A percentile compares a stretch with the other conserved stretches of the same genome.
Conservation (phyloP, 2,113 vertebrate species). For the Lepus americanus region DNA sequence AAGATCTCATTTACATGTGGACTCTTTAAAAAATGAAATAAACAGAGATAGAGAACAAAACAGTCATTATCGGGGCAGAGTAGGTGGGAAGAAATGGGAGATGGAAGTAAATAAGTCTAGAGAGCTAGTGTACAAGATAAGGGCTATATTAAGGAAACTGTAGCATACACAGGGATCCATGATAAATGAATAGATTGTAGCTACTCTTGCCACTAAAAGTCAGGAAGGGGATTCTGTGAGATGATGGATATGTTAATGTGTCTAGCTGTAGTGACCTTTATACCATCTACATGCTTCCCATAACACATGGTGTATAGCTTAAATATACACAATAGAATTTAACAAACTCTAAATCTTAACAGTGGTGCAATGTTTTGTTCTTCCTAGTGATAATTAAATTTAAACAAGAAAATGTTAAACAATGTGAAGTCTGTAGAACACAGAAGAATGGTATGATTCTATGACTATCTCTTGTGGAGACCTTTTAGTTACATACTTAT, state of each 20-base stretch:
- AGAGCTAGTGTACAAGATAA: neutral
- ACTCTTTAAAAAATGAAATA: neutral
- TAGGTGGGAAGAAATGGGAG: neutral
- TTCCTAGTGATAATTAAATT: neutral
- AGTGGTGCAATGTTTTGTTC: neutral
- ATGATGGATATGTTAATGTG: neutral
- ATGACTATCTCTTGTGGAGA: neutral
- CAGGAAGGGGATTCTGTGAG: neutral
- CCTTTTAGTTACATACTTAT: neutral
- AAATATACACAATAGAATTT: neutral
- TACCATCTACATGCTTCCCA: neutral
- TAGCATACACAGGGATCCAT: neutral
- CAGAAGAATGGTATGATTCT: neutral
- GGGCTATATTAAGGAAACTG: neutral
- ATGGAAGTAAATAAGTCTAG: neutral
- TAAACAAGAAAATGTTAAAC: slow-evolving; percentile 33
- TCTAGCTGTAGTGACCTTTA: neutral
- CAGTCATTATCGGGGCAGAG: neutral
- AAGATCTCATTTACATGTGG: neutral
- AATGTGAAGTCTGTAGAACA: neutral
- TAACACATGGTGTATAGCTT: neutral
- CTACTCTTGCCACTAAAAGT: too few species aligned
- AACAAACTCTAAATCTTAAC: neutral
- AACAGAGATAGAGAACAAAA: neutral
- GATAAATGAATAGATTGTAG: neutral